phyloP scores from a whole-genome alignment of 2,888 invertebrate genomes.

The Limnephilus rhombicus region DNA sequence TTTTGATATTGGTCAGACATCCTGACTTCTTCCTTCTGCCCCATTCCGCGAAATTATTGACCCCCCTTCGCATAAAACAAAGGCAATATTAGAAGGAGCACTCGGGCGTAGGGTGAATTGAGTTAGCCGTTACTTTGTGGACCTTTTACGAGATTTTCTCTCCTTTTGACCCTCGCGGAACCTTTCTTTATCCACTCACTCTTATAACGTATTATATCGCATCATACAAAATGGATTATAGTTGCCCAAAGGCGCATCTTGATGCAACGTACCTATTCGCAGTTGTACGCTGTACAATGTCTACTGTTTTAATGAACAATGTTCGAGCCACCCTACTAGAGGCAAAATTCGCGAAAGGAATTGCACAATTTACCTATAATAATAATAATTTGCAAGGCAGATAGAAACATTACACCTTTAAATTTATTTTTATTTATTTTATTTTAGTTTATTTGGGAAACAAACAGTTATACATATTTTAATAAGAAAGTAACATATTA shows the following conservation, averaged over 20 bases:
- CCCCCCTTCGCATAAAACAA: not conserved
- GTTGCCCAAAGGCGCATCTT: not conserved
- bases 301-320: not conserved
- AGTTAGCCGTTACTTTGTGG: conserved; percentile 40
- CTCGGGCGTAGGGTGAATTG: conserved; percentile 24
- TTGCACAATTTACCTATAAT: no score
- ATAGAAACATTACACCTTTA: no score
- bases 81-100: not conserved
- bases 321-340: no score
- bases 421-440: no score
- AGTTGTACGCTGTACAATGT: not conserved
- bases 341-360: no score
- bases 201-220: not conserved
- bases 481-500: no score
- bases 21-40: no score
- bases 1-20: no score
- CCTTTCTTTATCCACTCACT: not conserved
- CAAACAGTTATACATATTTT: no score
- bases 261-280: not conserved
- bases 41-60: not conserved
- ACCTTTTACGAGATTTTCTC: conserved; percentile 33
- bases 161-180: conserved; percentile 32
- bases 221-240: not conserved
- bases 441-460: no score
- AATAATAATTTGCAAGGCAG: no score